These are phyloP conservation scores for Copidosoma aretas DNA, from an alignment of 2,888 invertebrate species.

Conservation along the genomic window DNA sequence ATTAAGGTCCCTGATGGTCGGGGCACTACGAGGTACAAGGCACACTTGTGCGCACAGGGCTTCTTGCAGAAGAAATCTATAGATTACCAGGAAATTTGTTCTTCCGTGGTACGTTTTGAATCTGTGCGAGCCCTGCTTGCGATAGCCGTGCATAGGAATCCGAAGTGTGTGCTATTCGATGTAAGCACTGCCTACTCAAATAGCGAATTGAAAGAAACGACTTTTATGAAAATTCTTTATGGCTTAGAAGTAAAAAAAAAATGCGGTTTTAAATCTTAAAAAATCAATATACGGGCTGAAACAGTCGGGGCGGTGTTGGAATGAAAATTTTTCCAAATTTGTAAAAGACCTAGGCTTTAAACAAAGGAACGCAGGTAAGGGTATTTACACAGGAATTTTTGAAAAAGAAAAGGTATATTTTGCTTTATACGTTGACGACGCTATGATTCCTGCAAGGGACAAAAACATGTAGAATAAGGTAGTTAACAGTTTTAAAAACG, in stretches of 20 bases:
- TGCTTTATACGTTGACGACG: conserved; percentile 28
- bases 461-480: conserved; percentile 7
- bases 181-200: no score
- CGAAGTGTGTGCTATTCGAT: no score
- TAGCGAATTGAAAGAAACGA: no score
- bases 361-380: no score
- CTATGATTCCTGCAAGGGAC: conserved; percentile 2
- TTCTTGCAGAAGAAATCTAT: conserved; percentile 27
- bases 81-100: conserved; percentile 34
- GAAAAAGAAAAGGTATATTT: background rate
- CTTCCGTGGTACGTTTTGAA: conserved; percentile 32
- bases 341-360: no score
- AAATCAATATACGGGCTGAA: no score
- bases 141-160: conserved; percentile 1
- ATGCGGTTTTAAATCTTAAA: no score
- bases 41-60: conserved; percentile 25
- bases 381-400: no score
- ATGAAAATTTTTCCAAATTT: no score
- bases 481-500: conserved; percentile 17
- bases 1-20: conserved; percentile 34
- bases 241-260: no score
- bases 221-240: no score
- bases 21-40: conserved; percentile 41
- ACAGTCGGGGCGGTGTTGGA: no score
- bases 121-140: conserved; percentile 27